Base-by-base conservation (phyloP, 2,113 vertebrate species). In the Aplodontia rufa region DNA sequence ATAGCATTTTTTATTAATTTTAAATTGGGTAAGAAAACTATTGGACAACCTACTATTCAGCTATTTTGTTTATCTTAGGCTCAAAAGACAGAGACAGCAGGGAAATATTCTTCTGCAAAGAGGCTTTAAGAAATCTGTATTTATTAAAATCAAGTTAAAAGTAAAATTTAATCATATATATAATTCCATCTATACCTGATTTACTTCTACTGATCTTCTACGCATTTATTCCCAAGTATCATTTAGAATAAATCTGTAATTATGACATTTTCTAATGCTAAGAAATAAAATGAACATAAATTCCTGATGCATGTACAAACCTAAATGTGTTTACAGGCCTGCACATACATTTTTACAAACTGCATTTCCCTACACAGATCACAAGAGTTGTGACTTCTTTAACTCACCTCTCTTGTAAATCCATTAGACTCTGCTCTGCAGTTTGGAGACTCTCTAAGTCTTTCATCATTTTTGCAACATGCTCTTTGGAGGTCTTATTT, bases 381-480 rank as follows among this genome's bases (percentile, higher is more conserved):
- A 42, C 1, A 79, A 87, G 40, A 72, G 7, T 53, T 35, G n/a
- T 0, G 24, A 12, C 37, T 51, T 90, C 40, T 85, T 45, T 28
- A 3, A 96, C 98, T 98, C 95, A 99, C 99, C 99, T 99, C 97
- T 99, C 99, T 97, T 99, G 99, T 95, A 99, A 98, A 91, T 99
- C 99, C 91, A 99, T 96, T 22, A 99, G 99, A 97, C 99, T 99
- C 97, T 99, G 99, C 95, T 99, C 99, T 30, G 99, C 99, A 24
- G 98, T 98, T 83, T 99, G 99, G 16, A 99, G 98, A 94, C 99
- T 99, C 96, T 99, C 99, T 97, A 99, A 98, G 80, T 99, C 99
- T 98, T 99, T 99, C 99, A 99, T 99, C 99, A 99, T 99, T 98
- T 99, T 99, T 92, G 99, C 99, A 96, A 99, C 98, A 98, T 99